Conservation (phyloP, 2,888 invertebrate genomes). For the Chloromyia formosa region DNA sequence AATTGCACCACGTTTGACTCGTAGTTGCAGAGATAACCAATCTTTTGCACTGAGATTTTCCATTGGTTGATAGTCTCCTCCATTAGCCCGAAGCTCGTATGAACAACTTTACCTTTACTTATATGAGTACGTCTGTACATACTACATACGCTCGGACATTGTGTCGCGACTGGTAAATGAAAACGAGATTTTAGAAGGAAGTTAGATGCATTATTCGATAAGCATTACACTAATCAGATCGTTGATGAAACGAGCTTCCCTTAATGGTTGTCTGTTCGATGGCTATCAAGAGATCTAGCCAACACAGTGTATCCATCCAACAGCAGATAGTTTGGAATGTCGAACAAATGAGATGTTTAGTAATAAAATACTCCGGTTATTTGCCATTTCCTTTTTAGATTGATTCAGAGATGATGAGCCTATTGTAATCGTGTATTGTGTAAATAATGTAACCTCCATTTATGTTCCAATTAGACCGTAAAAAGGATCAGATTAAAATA, state of each 20-base stretch:
- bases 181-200: conserved; percentile 25
- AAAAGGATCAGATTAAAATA: neutral
- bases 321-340: conserved; percentile 9
- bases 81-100: neutral
- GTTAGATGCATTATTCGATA: conserved; percentile 38
- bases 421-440: conserved; percentile 17
- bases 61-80: conserved; percentile 18
- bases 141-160: too few species aligned
- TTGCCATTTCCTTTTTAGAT: conserved; percentile 41
- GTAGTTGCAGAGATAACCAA: conserved; percentile 28
- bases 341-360: conserved; percentile 34
- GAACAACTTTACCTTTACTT: neutral
- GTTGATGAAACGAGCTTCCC: conserved; percentile 2
- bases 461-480: neutral
- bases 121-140: too few species aligned
- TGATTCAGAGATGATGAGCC: neutral
- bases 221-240: conserved; percentile 35
- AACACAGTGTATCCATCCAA: neutral
- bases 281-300: conserved; percentile 27
- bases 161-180: neutral
- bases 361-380: conserved; percentile 36
- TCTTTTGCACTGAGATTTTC: conserved; percentile 35
- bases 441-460: conserved; percentile 29
- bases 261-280: conserved; percentile 1
- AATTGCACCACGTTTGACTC: conserved; percentile 32